Evolutionary conservation across 2,888 invertebrate species (phyloP).

Genomic region (Ochropacha duplaris): DNA sequence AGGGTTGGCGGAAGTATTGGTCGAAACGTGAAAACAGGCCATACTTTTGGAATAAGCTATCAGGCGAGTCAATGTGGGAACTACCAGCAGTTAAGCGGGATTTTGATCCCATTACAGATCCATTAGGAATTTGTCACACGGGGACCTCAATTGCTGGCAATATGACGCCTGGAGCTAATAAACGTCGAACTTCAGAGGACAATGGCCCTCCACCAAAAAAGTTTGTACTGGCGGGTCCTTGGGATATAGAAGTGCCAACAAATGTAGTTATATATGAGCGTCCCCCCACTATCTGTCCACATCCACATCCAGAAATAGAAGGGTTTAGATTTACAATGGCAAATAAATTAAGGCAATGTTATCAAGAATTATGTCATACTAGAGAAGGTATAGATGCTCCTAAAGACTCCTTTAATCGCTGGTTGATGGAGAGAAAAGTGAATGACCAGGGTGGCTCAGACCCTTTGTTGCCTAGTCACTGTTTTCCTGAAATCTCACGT

Average conservation of each 20-base stretch:
- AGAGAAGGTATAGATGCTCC: constrained; percentile 97
- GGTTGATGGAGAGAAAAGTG: constrained; percentile 98
- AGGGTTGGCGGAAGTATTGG: constrained; percentile 99
- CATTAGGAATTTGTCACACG: constrained; percentile 89
- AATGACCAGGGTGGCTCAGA: constrained; percentile 93
- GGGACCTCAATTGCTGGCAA: constrained; percentile 70
- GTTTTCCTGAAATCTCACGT: constrained; percentile 95
- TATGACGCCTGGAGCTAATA: constrained; percentile 84
- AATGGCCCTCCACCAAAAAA: constrained; percentile 91
- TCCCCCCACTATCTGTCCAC: constrained; percentile 91
- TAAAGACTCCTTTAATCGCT: constrained; percentile 97
- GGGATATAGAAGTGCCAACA: constrained; percentile 96
- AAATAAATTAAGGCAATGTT: constrained; percentile 93
- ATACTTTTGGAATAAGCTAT: constrained; percentile 98
- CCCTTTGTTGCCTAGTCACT: constrained; percentile 95
- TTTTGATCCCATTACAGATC: constrained; percentile 96
- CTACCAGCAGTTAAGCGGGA: constrained; percentile 92
- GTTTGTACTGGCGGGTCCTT: constrained; percentile 94
- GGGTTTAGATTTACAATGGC: constrained; percentile 91
- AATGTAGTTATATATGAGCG: constrained; percentile 96
- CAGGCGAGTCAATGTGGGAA: constrained; percentile 98
- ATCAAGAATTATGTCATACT: constrained; percentile 96
- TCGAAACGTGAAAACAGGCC: constrained; percentile 97
- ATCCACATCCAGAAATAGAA: constrained; percentile 97
- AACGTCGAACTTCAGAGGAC: constrained; percentile 91